A percentile compares a stretch with the other conserved stretches of the same genome.
Evolutionary conservation across 2,113 vertebrate genomes (phyloP).

Genomic region (Burhinus bistriatus): DNA sequence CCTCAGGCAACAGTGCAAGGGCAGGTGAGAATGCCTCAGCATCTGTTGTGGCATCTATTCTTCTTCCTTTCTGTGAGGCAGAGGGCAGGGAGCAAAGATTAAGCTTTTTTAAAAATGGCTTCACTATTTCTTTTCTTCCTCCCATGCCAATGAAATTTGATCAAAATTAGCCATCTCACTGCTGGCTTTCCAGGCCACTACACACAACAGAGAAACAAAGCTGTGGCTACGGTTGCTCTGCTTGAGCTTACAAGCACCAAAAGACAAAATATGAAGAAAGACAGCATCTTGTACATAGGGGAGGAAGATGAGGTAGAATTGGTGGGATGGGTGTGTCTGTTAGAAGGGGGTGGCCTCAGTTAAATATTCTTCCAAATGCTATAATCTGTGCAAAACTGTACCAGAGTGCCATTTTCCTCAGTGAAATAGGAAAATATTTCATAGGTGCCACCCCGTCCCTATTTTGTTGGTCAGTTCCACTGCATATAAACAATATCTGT

Average conservation of each 20-base stretch:
- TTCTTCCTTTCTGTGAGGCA: neutral
- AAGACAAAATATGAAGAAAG: neutral
- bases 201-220: neutral
- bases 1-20: neutral
- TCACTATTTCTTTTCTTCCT: neutral
- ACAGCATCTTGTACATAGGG: neutral
- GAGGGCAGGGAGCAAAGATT: neutral
- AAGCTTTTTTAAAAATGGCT: neutral
- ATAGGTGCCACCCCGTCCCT: neutral
- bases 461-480: neutral
- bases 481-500: neutral
- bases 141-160: neutral
- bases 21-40: neutral
- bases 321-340: neutral
- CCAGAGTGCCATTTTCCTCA: neutral
- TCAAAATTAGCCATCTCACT: neutral
- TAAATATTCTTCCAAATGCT: neutral
- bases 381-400: neutral
- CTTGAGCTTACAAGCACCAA: neutral
- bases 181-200: neutral
- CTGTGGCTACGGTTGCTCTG: neutral
- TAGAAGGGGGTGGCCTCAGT: neutral
- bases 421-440: neutral
- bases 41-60: neutral
- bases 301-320: neutral